Base-by-base conservation (phyloP, 2,113 vertebrate genomes). In the Psophia crepitans region DNA sequence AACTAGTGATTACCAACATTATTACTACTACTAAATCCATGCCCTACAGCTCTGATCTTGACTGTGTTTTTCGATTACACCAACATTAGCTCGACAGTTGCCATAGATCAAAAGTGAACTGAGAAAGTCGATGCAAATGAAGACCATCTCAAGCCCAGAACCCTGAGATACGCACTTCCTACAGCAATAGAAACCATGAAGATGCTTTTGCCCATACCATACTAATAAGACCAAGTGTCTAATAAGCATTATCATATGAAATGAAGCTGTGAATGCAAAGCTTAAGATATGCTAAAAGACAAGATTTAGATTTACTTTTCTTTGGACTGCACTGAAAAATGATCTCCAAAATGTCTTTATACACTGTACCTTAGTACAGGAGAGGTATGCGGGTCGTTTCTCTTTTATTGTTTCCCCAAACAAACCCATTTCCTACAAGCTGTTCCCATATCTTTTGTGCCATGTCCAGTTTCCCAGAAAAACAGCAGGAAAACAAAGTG, bases 401-500 rank as follows among this genome's bases (percentile, higher is more conserved):
- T 95, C 85, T 86, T 93, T 83, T 87, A 76, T 91, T 93, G 86
- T 93, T 94, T 95, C 89, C 95, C 80, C 92, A 93, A 94, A 97
- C 93, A 95, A 94, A 96, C 76, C 65, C 81, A 77, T 90, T 95
- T 94, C 96, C 95, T 89, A 95, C 81, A 92, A 90, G 85, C 89
- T 83, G 89, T 74, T 96, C 94, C 93, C 87, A 79, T 96, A 95
- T 96, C 97, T 97, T 96, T 97, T 94, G 53, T 76, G 77, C 58
- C 89, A 89, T 5, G 3, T 87, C 75, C 89, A 93, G 46, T 61
- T 96, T 97, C 96, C 95, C 95, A 93, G 44, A 96, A 97, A 96
- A 95, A 89, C 84, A 98, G 71, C 89, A 97, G 84, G 96, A 98
- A 97, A 96, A 95, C 85, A 89, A 97, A 97, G 93, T 96, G 87